Base-by-base conservation (phyloP, 2,888 invertebrate species). In the Belgica antarctica region DNA sequence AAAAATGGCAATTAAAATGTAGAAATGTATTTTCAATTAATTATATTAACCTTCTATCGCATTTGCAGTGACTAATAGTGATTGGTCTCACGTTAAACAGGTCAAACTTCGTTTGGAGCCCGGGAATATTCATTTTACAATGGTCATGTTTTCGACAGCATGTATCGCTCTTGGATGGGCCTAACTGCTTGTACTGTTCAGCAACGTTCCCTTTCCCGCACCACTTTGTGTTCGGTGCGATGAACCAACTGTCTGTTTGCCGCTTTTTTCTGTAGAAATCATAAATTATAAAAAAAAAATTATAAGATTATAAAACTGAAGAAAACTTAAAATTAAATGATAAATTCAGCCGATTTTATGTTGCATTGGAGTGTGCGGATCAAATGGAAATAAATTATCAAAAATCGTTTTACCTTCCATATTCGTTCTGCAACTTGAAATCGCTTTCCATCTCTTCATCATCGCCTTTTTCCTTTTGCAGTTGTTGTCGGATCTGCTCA, bases 201-300 rank as follows among this genome's bases (percentile, higher is more conserved):
- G 94, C 94, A 0, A 87, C 86, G 76, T 88, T 89, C 1, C 95
- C 95, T 74, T 89, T 89, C 24, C 96, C 96, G 79, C 96, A 96
- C 95, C 95, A 96, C 77, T 92, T 90, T 0, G 95, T 95, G 62
- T 94, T 94, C 0, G 94, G 94, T 61, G 92, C 87, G 72, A 92
- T 86, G 71, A 94, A 83, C 74, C 90, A 80, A 77, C 90, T 89
- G 77, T 80, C 81, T 0, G 81, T 78, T 72, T 81, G 81, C 24
- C 83, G 80, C 74, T 81, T 81, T 73, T 77, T 76, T 80, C 82
- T 82, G n/a, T n/a, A n/a, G n/a, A 57, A 57, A 68, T 70, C 34
- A 41, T 27, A 52, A 47, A 70, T 10, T 5, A 36, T 15, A 15
- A 52, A 34, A 19, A 52, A 31, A 27, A 65, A n/a, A n/a, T n/a